Evolutionary conservation across 2,113 vertebrate species (phyloP).

Genomic region (Girardinichthys multiradiatus): DNA sequence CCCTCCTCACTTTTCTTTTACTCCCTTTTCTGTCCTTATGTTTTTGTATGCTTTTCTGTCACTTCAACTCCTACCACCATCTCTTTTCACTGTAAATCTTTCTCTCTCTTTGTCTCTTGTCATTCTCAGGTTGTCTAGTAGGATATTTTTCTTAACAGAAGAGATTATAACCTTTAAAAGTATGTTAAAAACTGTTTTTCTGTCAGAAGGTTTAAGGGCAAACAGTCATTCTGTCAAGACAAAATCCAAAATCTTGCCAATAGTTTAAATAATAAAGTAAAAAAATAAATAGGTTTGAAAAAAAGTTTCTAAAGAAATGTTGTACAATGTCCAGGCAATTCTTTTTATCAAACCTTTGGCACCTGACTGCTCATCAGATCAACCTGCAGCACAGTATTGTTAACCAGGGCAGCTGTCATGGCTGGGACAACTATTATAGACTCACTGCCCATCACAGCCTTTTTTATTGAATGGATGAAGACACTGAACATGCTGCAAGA

Average conservation of each 20-base stretch:
- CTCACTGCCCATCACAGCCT: conserved; percentile 42
- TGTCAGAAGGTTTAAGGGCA: not conserved
- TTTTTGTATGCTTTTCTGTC: conserved; percentile 36
- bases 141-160: not conserved
- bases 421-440: conserved; percentile 47
- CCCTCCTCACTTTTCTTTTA: conserved; percentile 50
- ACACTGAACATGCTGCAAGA: conserved; percentile 41
- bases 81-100: not conserved
- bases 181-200: not conserved
- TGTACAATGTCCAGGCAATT: conserved; percentile 26
- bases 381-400: conserved; percentile 41
- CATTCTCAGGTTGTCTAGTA: not conserved
- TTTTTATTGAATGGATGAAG: conserved; percentile 49
- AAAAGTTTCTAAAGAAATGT: not conserved
- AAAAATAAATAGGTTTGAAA: not conserved
- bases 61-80: conserved; percentile 26
- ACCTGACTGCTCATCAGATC: conserved; percentile 47
- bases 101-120: not conserved
- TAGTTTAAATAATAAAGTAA: not conserved
- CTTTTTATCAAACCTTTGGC: conserved; percentile 52
- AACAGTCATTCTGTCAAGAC: not conserved
- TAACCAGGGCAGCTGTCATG: conserved; percentile 66
- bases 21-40: conserved; percentile 47
- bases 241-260: not conserved
- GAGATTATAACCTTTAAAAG: not conserved